A percentile compares a stretch with the other conserved stretches of the same genome.
Conservation (phyloP, 1,140 invertebrate species). For the Popillia japonica region DNA sequence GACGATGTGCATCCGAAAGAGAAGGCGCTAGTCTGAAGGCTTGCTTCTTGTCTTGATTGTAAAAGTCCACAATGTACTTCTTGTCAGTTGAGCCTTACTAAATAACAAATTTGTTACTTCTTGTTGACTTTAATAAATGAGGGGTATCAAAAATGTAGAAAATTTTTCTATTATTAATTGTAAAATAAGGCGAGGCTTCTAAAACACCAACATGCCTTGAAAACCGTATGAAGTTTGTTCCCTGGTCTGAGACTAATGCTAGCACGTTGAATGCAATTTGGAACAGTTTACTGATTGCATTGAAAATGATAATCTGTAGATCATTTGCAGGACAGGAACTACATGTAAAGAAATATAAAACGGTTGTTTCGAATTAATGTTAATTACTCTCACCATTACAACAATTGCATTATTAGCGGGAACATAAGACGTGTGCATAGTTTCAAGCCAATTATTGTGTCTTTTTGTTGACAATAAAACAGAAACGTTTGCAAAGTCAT, state of each 20-base stretch:
- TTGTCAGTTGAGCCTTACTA: constrained; percentile 12
- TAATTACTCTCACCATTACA: constrained; percentile 47
- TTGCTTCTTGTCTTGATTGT: constrained; percentile 43
- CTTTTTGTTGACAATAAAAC: constrained; percentile 2
- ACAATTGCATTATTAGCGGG: constrained; percentile 34
- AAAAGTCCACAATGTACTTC: constrained; percentile 36
- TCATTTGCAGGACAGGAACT: constrained; percentile 42
- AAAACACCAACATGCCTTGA: constrained; percentile 45
- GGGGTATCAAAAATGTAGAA: constrained; percentile 51
- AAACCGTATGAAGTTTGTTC: constrained; percentile 48
- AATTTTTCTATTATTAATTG: constrained; percentile 42
- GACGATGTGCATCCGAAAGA: constrained; percentile 52
- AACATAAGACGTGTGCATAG: background rate
- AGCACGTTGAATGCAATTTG: constrained; percentile 47
- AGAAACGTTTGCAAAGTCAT: constrained; percentile 37
- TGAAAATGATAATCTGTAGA: constrained; percentile 46
- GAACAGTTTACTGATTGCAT: constrained; percentile 45
- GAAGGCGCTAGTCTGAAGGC: constrained; percentile 43
- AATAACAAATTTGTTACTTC: constrained; percentile 46
- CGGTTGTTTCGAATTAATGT: constrained; percentile 50
- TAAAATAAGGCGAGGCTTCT: too few species aligned
- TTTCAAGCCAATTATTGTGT: constrained; percentile 30
- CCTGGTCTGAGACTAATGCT: constrained; percentile 46
- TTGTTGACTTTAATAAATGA: constrained; percentile 48
- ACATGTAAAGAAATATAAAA: constrained; percentile 46